Evolutionary conservation across 2,888 invertebrate species (phyloP).

Genomic region (Scotopteryx bipunctaria): DNA sequence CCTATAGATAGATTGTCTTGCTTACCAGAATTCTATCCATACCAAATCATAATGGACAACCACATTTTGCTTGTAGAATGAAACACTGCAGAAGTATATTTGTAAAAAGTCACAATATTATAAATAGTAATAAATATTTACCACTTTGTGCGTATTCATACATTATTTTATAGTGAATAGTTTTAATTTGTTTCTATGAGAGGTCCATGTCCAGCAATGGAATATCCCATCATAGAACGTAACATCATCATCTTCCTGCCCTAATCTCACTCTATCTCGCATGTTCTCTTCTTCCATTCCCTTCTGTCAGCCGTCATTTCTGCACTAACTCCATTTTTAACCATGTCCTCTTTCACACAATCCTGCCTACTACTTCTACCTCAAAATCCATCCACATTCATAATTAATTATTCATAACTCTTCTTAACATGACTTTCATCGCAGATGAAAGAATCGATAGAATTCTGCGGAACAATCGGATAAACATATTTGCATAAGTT

Average conservation of each 20-base stretch:
- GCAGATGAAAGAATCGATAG: too few relatives aligned
- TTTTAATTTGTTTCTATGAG: neutral
- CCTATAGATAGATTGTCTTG: neutral
- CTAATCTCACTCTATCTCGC: too few relatives aligned
- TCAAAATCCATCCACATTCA: too few relatives aligned
- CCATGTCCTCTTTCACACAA: too few relatives aligned
- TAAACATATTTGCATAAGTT: neutral
- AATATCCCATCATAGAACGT: neutral
- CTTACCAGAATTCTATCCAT: constrained; percentile 8
- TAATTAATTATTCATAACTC: too few relatives aligned
- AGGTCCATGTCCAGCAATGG: neutral
- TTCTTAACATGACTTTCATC: too few relatives aligned
- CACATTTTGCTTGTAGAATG: constrained; percentile 10
- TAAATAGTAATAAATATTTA: neutral
- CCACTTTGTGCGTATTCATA: constrained; percentile 14
- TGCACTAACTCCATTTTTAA: too few relatives aligned
- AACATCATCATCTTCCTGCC: too few relatives aligned
- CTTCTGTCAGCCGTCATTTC: too few relatives aligned
- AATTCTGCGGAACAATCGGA: too few relatives aligned
- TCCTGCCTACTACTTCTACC: too few relatives aligned
- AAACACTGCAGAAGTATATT: neutral
- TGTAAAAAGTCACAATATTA: neutral
- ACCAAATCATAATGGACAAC: constrained; percentile 6
- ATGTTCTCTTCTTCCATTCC: too few relatives aligned
- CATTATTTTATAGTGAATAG: neutral